phyloP scores from a whole-genome alignment of 2,888 invertebrate genomes.

The Drosophila longiperda region DNA sequence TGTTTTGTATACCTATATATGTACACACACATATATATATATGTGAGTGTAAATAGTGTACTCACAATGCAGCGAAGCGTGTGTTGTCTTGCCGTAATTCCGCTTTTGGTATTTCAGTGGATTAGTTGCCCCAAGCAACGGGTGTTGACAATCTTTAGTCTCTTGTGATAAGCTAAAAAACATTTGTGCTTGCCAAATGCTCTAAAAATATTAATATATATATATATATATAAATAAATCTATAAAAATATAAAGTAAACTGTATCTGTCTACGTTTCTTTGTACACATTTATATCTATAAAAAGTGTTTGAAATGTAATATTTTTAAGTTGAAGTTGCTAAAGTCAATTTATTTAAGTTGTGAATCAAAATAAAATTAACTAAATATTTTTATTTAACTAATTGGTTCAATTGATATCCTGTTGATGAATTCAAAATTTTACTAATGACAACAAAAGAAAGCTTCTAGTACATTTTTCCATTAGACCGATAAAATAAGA shows the following conservation, averaged over 20 bases:
- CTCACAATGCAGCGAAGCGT: constrained; percentile 57
- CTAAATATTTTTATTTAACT: background rate
- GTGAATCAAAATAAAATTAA: background rate
- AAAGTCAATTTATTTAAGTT: background rate
- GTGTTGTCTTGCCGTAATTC: constrained; percentile 28
- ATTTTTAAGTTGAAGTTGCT: background rate
- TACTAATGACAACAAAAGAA: background rate
- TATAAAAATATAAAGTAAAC: constrained; percentile 15
- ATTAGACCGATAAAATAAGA: background rate
- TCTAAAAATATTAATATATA: background rate
- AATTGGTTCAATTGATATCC: background rate
- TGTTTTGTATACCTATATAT: background rate
- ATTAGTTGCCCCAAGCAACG: constrained; percentile 8
- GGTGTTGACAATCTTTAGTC: constrained; percentile 31
- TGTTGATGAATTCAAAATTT: background rate
- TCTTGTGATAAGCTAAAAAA: constrained; percentile 26
- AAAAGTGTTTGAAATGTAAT: background rate
- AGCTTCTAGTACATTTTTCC: background rate
- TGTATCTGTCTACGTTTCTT: background rate
- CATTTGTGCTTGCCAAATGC: constrained; percentile 9
- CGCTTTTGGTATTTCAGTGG: background rate
- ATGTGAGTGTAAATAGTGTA: constrained; percentile 25
- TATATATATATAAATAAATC: too few species aligned
- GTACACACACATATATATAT: background rate
- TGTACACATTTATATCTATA: background rate